phyloP scores from a whole-genome alignment of 1,140 invertebrate genomes.

The Eurosta solidaginis region DNA sequence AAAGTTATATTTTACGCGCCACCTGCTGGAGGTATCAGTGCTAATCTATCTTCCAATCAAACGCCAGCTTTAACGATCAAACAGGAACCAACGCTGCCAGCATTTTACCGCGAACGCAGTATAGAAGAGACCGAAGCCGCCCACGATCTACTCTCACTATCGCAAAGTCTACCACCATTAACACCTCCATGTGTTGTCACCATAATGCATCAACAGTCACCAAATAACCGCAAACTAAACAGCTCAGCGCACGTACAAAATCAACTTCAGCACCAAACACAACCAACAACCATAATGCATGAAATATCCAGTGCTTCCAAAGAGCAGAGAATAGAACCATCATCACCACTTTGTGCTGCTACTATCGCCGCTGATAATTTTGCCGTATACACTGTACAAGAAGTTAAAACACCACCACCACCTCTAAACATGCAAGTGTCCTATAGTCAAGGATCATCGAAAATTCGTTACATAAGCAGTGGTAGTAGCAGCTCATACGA shows the following conservation, averaged over 20 bases:
- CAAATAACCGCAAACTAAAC: neutral
- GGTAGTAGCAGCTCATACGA: slow-evolving; percentile 47
- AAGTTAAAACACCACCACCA: neutral
- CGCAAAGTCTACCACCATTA: slow-evolving; percentile 76
- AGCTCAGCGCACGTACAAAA: slow-evolving; percentile 31
- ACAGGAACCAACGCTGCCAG: slow-evolving; percentile 51
- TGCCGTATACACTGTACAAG: slow-evolving; percentile 15
- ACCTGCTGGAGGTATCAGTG: slow-evolving; percentile 43
- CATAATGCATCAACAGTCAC: slow-evolving; percentile 60
- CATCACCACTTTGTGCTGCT: slow-evolving; percentile 28
- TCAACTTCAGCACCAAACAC: slow-evolving; percentile 33
- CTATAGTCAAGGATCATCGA: slow-evolving; percentile 34
- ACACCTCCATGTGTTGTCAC: slow-evolving; percentile 70
- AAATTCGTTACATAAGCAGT: slow-evolving; percentile 50
- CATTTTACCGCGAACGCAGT: slow-evolving; percentile 67
- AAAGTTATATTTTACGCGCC: slow-evolving; percentile 58
- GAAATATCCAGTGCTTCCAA: slow-evolving; percentile 55
- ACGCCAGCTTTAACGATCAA: slow-evolving; percentile 48
- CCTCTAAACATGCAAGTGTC: neutral
- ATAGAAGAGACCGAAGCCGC: slow-evolving; percentile 83
- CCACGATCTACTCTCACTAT: slow-evolving; percentile 81
- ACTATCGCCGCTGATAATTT: slow-evolving; percentile 32
- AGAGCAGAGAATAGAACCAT: neutral
- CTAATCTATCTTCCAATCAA: slow-evolving; percentile 41
- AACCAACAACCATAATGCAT: slow-evolving; percentile 49